Evolutionary conservation across 2,797 vertebrate species (phyloP), one percentile per base, ranked within the genome.

Genomic region (Neoniphon sammara): DNA sequence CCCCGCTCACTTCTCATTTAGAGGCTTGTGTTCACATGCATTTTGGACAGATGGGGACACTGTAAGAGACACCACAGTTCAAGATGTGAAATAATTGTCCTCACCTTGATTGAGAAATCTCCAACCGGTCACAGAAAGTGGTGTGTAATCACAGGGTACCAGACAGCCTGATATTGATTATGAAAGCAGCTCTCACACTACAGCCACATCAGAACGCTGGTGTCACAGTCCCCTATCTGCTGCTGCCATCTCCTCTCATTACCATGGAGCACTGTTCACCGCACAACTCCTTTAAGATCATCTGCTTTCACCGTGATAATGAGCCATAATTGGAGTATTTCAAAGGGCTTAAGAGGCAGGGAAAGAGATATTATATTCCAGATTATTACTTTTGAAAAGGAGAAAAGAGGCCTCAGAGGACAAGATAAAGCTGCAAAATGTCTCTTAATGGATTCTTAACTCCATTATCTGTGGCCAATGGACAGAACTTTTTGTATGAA

Each of bases 241-340:
- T 34, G 20, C 84, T 46, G 55, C 85, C 84, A 90, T 88, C 88
- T 90, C 82, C 66, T 79, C 83, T 88, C 82, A 83, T 91, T 89
- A 88, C 80, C 75, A 62, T 79, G 76, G 85, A 78, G 83, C 71
- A 81, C 73, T 75, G 75, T 82, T 85, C 82, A 59, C 56, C 49
- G 73, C 72, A 80, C 81, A 80, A 62, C 80, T 85, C 75, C 72
- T 87, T 79, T 88, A 91, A 88, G 80, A 89, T 88, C 78, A 72
- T 85, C 85, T 87, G 76, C 85, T 71, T 79, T 87, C 81, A 64
- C 85, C 57, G 62, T 80, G 84, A 90, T 93, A 90, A 93, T 89
- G 82, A 91, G 80, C 76, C 78, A 74, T 92, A 93, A 93, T 91
- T 91, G 86, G 77, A 75, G 84, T 78, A 84, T 92, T 91, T 92